phyloP scores from a whole-genome alignment of 64 coral and sea anemone species.

The Montipora sp. region DNA sequence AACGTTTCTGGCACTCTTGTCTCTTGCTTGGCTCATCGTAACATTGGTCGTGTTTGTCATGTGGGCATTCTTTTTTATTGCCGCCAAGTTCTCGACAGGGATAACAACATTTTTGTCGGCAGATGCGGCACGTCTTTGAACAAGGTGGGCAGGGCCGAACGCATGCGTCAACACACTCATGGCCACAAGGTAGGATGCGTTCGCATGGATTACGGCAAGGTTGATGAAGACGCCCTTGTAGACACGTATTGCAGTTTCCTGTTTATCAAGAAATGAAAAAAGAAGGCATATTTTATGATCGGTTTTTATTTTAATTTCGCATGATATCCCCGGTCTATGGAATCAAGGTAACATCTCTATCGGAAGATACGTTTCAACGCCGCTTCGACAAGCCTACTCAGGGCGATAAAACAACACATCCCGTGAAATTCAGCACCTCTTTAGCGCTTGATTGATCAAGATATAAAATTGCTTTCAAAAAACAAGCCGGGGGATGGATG shows the following conservation, averaged over 20 bases:
- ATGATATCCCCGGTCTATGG: no score
- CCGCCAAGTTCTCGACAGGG: constrained; percentile 17
- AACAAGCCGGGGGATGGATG: no score
- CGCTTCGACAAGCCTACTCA: no score
- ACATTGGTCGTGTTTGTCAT: constrained; percentile 14
- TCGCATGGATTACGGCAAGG: constrained; percentile 47
- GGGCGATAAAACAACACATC: no score
- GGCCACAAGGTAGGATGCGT: constrained; percentile 69
- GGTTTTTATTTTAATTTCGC: no score
- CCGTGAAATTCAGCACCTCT: no score
- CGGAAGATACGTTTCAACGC: no score
- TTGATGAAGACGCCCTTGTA: constrained; percentile 33
- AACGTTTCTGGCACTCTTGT: constrained; percentile 56
- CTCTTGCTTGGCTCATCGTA: constrained; percentile 56
- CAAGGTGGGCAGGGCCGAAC: constrained; percentile 76
- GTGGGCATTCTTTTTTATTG: constrained; percentile 45
- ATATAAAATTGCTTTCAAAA: no score
- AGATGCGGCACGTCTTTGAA: constrained; percentile 37
- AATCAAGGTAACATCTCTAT: no score
- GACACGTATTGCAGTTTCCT: constrained; percentile 47
- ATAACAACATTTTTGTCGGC: constrained; percentile 62
- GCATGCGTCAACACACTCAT: constrained; percentile 48
- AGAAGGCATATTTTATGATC: background rate
- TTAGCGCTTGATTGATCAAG: no score
- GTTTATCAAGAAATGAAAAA: background rate